Evolutionary conservation across 2,888 invertebrate genomes (phyloP), one percentile per base, ranked within the genome.

Genomic region (Pristionchus entomophagus): DNA sequence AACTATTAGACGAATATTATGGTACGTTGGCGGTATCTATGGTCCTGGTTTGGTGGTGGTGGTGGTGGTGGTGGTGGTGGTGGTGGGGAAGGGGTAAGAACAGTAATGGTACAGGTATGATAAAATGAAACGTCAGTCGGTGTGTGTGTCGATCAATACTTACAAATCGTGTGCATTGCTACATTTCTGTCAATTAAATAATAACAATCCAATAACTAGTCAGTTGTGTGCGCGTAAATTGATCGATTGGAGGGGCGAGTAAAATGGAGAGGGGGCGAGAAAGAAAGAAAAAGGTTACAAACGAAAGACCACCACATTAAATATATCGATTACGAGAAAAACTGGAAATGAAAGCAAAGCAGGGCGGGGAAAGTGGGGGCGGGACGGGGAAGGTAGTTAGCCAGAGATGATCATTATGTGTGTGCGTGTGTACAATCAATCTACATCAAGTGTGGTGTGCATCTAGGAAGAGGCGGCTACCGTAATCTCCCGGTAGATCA

Each of bases 1-100:
- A 73, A 73, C 73, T 73, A 73, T 73, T 73, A 73, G 73, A 41
- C 41, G 69, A 38, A 45, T 73, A 45, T n/a, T 73, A 73, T 73
- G 73, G 41, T 45, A 26, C n/a, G n/a, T 10, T 45, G n/a, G 41
- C n/a, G 73, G 38, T 41, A 41, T 32, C 65, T 35, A 35, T 73
- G 73, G 73, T 73, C 41, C n/a, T 73, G 69, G 10, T 12, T n/a
- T n/a, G n/a, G n/a, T n/a, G n/a, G n/a, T n/a, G 19, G 62, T 32
- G 32, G 29, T 26, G 19, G 35, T 38, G 65, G 65, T 32, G 35
- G 35, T 35, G n/a, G n/a, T n/a, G n/a, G 35, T 4, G 35, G 65
- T 1, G 0, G 22, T 2, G 19, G 22, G 35, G n/a, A 3, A 2
- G 14, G 65, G 41, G 12, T 41, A 73, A 32, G n/a, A n/a, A n/a